phyloP scores from a whole-genome alignment of 2,888 invertebrate species.

The Hydrotaea diabolus region DNA sequence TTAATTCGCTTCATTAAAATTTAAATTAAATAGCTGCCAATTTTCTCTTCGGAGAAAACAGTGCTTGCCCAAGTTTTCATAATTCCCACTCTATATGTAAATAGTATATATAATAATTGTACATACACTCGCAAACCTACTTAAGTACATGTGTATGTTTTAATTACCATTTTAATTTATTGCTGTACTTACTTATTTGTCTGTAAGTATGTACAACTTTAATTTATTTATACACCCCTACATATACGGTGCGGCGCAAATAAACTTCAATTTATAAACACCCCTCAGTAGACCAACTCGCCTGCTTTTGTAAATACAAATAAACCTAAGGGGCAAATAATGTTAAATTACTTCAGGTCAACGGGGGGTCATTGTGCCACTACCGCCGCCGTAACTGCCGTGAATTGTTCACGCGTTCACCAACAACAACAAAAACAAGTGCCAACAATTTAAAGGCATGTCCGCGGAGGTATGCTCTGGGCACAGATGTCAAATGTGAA shows the following conservation, averaged over 20 bases:
- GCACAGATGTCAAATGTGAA: neutral
- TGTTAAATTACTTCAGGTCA: neutral
- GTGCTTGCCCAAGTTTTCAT: too few species aligned
- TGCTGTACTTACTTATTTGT: neutral
- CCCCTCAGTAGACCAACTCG: neutral
- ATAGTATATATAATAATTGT: neutral
- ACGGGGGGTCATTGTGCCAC: constrained; percentile 2
- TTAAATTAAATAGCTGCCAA: too few species aligned
- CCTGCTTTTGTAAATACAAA: neutral
- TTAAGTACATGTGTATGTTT: neutral
- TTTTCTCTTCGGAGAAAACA: too few species aligned
- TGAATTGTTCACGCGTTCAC: constrained; percentile 5
- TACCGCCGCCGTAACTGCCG: neutral
- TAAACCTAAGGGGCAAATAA: constrained; percentile 3
- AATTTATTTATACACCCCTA: too few species aligned
- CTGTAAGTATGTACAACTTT: too few species aligned
- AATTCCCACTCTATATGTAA: too few species aligned
- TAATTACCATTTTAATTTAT: neutral
- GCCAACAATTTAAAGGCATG: neutral
- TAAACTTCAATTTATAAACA: too few species aligned
- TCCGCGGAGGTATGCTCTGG: neutral
- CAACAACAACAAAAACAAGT: constrained; percentile 16
- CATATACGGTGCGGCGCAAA: too few species aligned
- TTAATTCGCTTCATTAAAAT: too few species aligned
- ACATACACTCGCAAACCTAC: neutral